Percentiles rank a stretch among this genome's conserved stretches.
Conservation (phyloP, 2,113 vertebrate species). For the Mobula hypostoma region DNA sequence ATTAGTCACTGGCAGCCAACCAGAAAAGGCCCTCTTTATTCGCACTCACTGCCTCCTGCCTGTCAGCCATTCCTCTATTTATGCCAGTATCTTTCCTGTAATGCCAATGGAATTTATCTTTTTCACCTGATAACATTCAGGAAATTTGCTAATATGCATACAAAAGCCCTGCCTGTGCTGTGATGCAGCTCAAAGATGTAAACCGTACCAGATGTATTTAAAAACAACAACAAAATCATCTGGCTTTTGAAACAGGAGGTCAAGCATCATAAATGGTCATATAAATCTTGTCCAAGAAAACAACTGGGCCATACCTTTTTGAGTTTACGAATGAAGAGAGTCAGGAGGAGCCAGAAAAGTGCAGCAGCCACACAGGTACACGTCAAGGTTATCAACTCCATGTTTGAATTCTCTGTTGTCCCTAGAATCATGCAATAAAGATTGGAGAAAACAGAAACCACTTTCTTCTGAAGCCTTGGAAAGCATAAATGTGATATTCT, state of each 20-base stretch:
- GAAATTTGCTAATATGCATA: too few species aligned
- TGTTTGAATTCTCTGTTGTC: slow-evolving; percentile 63
- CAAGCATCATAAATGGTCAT: background rate
- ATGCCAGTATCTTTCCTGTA: too few species aligned
- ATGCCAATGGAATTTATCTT: too few species aligned
- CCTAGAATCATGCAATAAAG: slow-evolving; percentile 56
- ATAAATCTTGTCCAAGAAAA: background rate
- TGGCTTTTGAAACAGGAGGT: background rate
- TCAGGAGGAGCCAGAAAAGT: slow-evolving; percentile 84
- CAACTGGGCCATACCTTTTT: slow-evolving; percentile 64
- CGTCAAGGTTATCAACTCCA: slow-evolving; percentile 79
- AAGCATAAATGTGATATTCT: background rate
- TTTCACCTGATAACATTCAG: too few species aligned
- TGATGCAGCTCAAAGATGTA: background rate
- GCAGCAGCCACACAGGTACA: slow-evolving; percentile 82
- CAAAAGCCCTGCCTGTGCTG: too few species aligned
- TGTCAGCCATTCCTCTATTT: too few species aligned
- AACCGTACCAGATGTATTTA: background rate
- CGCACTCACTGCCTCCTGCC: too few species aligned
- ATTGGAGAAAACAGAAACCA: background rate
- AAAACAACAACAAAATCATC: too few species aligned
- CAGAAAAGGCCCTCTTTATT: too few species aligned
- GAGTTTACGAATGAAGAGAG: slow-evolving; percentile 82
- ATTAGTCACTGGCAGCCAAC: too few species aligned
- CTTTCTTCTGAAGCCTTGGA: background rate